Conservation (phyloP, 2,888 invertebrate species). For the Eristalis intricaria region DNA sequence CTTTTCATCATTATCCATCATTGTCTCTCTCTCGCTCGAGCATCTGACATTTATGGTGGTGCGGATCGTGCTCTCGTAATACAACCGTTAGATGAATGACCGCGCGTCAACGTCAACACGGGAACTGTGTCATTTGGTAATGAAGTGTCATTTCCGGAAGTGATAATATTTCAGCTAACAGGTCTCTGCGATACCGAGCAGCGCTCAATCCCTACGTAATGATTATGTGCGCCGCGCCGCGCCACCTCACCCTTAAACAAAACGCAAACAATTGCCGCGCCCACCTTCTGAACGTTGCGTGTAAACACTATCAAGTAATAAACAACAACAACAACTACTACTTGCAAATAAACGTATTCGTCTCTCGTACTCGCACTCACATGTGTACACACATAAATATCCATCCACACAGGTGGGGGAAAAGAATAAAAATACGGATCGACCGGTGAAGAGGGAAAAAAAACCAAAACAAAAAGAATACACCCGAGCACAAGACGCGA, state of each 20-base stretch:
- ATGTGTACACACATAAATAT: background rate
- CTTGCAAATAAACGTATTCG: constrained; percentile 48
- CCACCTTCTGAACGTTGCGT: constrained; percentile 34
- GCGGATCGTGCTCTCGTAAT: background rate
- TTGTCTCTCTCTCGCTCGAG: background rate
- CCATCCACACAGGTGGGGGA: background rate
- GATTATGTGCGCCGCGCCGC: background rate
- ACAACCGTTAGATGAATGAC: background rate
- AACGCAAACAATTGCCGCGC: constrained; percentile 39
- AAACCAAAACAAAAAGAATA: background rate
- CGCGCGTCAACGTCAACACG: background rate
- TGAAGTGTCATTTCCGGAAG: constrained; percentile 7
- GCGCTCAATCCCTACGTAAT: background rate
- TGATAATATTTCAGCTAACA: constrained; percentile 19
- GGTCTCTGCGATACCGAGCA: background rate
- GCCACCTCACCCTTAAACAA: constrained; percentile 19
- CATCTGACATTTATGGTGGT: background rate
- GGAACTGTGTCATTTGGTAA: constrained; percentile 7
- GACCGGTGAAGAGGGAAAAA: constrained; percentile 32
- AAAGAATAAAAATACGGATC: background rate
- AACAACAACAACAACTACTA: constrained; percentile 10
- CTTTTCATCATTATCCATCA: background rate
- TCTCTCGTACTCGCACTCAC: constrained; percentile 20
- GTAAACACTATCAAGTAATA: constrained; percentile 42
- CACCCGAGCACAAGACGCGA: background rate